Base-by-base conservation (phyloP, 2,797 vertebrate species). In the Cuculus canorus region DNA sequence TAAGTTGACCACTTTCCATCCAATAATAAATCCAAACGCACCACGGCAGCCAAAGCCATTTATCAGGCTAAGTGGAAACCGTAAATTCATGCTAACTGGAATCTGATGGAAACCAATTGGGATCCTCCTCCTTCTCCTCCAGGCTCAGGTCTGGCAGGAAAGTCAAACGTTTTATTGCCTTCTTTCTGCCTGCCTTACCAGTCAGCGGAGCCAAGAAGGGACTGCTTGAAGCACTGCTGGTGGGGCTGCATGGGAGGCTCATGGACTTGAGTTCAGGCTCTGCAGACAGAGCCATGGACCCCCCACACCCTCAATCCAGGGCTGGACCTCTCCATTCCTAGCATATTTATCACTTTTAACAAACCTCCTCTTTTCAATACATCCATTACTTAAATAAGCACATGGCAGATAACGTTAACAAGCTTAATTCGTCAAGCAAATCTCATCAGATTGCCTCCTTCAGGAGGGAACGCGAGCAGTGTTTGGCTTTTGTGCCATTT, bases 401-500 rank as follows among this genome's bases (percentile, higher is more conserved):
- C 86, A 76, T 8, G 73, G 82, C 72, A 96, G 87, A 96, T 97
- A 93, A 96, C 12, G 83, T 85, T 97, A 97, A 96, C 91, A 92
- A 95, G 94, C 95, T 97, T 96, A 90, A 96, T 96, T 97, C 97
- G 96, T 92, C 91, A 66, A 95, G 66, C 47, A 95, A 96, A 87
- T 92, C 80, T 68, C 84, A 97, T 94, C 94, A 39, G 43, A 78
- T 45, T 93, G 82, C 83, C 73, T 96, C 81, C 83, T 93, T 91
- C 94, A 95, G 91, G 28, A 89, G 70, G 15, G 41, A 95, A 73
- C 11, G 27, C 5, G 24, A 70, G 71, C n/a, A 57, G 17, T 16
- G 71, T 37, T 86, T 89, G 90, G 82, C 77, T 90, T 94, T 96
- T 95, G 89, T 68, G 82, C 30, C 39, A 37, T 22, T 80, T 89